These are phyloP conservation scores for Macrotrachela quadricornifera DNA, from an alignment of 1,140 invertebrate genomes.

Conservation along the genomic window DNA sequence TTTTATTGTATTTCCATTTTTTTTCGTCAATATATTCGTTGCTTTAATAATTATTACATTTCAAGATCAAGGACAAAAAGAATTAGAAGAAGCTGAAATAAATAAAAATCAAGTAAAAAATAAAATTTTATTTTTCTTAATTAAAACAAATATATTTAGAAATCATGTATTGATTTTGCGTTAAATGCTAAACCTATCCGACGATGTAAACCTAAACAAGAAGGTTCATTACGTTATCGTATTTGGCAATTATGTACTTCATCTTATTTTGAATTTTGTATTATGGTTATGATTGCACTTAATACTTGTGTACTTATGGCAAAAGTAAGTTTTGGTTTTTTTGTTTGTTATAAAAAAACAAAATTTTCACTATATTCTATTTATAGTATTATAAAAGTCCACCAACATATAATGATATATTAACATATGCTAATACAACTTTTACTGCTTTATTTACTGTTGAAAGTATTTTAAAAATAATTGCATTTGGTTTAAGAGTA, in stretches of 20 bases:
- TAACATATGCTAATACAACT: slow-evolving; percentile 60
- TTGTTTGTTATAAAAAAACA: not conserved
- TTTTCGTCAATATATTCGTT: slow-evolving; percentile 99
- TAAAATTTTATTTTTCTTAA: not conserved
- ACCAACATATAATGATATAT: slow-evolving; percentile 2
- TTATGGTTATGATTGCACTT: slow-evolving; percentile 96
- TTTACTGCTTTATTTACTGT: slow-evolving; percentile 83
- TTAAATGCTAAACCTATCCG: slow-evolving; percentile 90
- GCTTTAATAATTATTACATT: slow-evolving; percentile 99
- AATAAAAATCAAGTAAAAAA: slow-evolving; percentile 99
- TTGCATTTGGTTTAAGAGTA: slow-evolving; percentile 86
- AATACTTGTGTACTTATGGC: slow-evolving; percentile 75
- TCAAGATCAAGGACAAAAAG: slow-evolving; percentile 98
- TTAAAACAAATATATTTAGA: slow-evolving; percentile 43
- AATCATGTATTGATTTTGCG: slow-evolving; percentile 99
- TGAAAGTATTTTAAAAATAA: slow-evolving; percentile 83
- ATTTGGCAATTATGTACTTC: slow-evolving; percentile 85
- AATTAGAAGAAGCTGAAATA: slow-evolving; percentile 93
- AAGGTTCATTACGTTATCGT: slow-evolving; percentile 90
- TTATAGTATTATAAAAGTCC: slow-evolving; percentile 48
- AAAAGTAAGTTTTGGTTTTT: not conserved
- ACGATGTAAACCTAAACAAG: slow-evolving; percentile 95
- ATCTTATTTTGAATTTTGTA: slow-evolving; percentile 96
- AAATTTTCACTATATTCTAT: not conserved
- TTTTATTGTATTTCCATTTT: slow-evolving; percentile 99